A percentile compares a stretch with the other conserved stretches of the same genome.
phyloP scores from a whole-genome alignment of 2,113 vertebrate species.

The Gambusia holbrooki region DNA sequence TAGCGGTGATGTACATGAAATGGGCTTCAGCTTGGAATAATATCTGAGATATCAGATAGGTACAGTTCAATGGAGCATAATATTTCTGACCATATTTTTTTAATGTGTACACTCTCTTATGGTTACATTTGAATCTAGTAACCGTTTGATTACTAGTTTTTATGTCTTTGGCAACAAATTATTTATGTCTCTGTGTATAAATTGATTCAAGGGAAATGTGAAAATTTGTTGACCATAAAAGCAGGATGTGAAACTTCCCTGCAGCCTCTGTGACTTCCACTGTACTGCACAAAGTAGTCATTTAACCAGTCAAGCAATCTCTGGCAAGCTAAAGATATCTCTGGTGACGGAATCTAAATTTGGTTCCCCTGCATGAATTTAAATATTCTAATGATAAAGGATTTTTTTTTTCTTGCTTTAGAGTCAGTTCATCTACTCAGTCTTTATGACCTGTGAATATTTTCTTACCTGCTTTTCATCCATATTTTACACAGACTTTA shows the following conservation, averaged over 20 bases:
- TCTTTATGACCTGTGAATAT: slow-evolving; percentile 26
- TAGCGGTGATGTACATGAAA: slow-evolving; percentile 22
- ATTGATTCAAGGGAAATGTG: not conserved
- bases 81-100: slow-evolving; percentile 3
- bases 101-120: not conserved
- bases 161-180: slow-evolving; percentile 22
- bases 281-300: not conserved
- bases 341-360: slow-evolving; percentile 30
- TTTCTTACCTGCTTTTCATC: slow-evolving; percentile 11
- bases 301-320: slow-evolving; percentile 26
- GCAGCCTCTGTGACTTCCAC: slow-evolving; percentile 6
- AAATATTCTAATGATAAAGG: not conserved
- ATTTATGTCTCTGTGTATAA: slow-evolving; percentile 7
- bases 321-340: slow-evolving; percentile 25
- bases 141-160: not conserved
- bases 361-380: slow-evolving; percentile 24
- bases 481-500: slow-evolving; percentile 6
- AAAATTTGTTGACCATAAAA: not conserved
- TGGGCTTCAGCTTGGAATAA: not conserved
- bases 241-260: slow-evolving; percentile 42
- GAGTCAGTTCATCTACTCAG: not conserved
- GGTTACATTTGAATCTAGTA: not conserved
- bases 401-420: slow-evolving; percentile 1
- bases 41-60: slow-evolving; percentile 4
- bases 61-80: slow-evolving; percentile 29